Conservation (phyloP, 1,140 invertebrate genomes). For the Coptotermes formosanus region DNA sequence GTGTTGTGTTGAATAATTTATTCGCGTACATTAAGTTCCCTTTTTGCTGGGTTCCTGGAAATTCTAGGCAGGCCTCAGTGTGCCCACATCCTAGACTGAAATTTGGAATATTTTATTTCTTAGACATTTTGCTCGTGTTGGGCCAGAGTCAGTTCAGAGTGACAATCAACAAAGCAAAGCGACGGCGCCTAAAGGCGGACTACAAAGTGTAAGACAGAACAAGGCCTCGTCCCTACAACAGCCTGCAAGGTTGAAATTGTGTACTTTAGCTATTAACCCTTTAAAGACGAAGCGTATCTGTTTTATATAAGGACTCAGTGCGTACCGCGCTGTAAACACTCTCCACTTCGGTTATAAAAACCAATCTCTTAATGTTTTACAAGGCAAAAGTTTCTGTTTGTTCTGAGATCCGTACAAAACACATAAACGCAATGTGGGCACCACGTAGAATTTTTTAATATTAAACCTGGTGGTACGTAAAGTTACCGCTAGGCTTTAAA, state of each 20-base stretch:
- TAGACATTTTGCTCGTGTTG: not conserved
- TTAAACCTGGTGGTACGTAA: too few species aligned
- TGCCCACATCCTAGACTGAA: not conserved
- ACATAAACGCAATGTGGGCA: too few species aligned
- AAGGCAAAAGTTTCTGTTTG: too few species aligned
- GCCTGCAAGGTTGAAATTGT: not conserved
- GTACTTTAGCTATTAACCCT: too few species aligned
- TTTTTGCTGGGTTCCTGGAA: not conserved
- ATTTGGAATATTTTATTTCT: not conserved
- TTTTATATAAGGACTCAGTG: too few species aligned
- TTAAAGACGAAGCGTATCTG: too few species aligned
- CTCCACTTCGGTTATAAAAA: too few species aligned
- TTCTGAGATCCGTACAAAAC: too few species aligned
- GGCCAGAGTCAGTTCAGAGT: not conserved
- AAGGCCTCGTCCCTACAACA: not conserved
- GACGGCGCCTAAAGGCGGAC: not conserved
- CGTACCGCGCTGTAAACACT: too few species aligned
- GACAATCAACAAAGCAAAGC: not conserved
- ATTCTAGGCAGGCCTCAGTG: not conserved
- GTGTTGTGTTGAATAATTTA: slow-evolving; percentile 17
- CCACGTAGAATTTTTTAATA: too few species aligned
- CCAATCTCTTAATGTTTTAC: too few species aligned
- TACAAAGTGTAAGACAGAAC: not conserved
- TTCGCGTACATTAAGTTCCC: not conserved
- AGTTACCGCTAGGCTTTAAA: too few species aligned